Conservation (phyloP, 2,888 invertebrate species). For the Drosophila kanekoi region DNA sequence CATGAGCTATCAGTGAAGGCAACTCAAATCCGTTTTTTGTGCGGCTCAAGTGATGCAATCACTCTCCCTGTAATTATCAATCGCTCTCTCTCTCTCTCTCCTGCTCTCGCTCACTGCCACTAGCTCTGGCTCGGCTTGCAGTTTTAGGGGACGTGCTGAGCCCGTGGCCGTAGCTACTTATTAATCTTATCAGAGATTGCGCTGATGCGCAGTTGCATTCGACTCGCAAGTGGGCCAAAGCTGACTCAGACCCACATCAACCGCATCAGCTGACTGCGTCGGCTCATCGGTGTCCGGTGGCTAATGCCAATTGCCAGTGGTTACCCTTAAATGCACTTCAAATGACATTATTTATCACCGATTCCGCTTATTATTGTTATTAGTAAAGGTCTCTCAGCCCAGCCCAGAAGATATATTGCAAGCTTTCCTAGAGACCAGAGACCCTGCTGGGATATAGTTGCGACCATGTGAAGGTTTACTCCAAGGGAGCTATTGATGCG, state of each 20-base stretch:
- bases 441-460: too few relatives aligned
- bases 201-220: conserved; percentile 29
- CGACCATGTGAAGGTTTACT: too few relatives aligned
- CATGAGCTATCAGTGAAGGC: not conserved
- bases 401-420: too few relatives aligned
- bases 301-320: conserved; percentile 6
- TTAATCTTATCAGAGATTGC: conserved; percentile 29
- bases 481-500: too few relatives aligned
- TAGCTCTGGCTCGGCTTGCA: not conserved
- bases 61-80: not conserved
- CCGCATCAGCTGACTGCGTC: conserved; percentile 25
- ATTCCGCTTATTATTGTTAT: not conserved
- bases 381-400: not conserved
- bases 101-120: not conserved
- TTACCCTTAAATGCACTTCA: conserved; percentile 1
- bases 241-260: conserved; percentile 19
- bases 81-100: not conserved
- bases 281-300: not conserved
- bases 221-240: conserved; percentile 13
- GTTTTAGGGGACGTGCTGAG: not conserved
- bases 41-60: not conserved
- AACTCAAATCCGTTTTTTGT: not conserved
- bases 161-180: not conserved
- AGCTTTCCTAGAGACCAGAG: too few relatives aligned
- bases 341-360: conserved; percentile 1